Conservation (phyloP, 2,797 vertebrate genomes). For the Sebastes hubbsi region DNA sequence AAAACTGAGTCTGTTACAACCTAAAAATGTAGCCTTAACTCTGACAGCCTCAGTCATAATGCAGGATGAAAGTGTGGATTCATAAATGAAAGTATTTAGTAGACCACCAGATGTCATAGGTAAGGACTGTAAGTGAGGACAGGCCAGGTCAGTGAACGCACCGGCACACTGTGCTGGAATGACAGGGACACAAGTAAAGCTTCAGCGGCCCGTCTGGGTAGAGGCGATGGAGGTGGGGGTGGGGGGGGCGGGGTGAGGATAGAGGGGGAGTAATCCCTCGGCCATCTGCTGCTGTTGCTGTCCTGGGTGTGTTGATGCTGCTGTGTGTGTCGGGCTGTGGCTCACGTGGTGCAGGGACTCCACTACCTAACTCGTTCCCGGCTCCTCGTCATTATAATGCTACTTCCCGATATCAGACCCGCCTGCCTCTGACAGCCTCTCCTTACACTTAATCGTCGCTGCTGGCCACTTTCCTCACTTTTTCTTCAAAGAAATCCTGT, state of each 20-base stretch:
- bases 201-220: slow-evolving; percentile 30
- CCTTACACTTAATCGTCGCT: not conserved
- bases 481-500: no score
- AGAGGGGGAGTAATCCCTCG: slow-evolving; percentile 74
- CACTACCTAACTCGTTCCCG: not conserved
- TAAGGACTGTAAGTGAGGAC: slow-evolving; percentile 28
- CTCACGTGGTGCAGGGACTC: slow-evolving; percentile 42
- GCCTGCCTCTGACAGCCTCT: not conserved
- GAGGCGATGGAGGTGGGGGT: slow-evolving; percentile 3
- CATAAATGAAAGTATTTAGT: not conserved
- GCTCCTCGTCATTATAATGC: not conserved
- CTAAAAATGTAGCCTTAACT: no score
- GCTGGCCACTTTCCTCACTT: not conserved
- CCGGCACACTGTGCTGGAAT: slow-evolving; percentile 25
- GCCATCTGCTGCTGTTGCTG: slow-evolving; percentile 79
- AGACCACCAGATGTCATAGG: slow-evolving; percentile 31
- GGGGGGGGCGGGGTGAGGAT: slow-evolving; percentile 29
- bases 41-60: not conserved
- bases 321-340: slow-evolving; percentile 5
- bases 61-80: not conserved
- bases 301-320: slow-evolving; percentile 10
- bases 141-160: slow-evolving; percentile 17
- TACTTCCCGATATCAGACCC: slow-evolving; percentile 14
- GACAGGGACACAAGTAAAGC: slow-evolving; percentile 50
- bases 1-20: no score